Percentiles rank a stretch among this genome's conserved stretches.
These are phyloP conservation scores for Epizoanthus stellaris DNA, from an alignment of 92 coral and sea anemone genomes.

Conservation along the genomic window DNA sequence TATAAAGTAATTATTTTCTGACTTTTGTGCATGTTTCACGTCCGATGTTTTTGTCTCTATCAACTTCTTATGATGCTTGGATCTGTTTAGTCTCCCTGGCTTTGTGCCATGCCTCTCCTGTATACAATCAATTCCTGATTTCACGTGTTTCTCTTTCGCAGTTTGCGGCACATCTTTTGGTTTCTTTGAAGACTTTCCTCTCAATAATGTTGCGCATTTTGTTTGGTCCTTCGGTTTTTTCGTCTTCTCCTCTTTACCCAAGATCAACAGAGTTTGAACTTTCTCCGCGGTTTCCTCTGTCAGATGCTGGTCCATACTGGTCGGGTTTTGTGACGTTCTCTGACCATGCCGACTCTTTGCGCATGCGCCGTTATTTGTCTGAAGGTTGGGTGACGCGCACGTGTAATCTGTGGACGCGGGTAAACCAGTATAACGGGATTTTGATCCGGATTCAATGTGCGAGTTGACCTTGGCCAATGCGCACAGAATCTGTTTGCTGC, in stretches of 20 bases:
- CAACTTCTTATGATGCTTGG: background rate
- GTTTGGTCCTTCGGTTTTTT: constrained; percentile 28
- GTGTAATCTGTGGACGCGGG: background rate
- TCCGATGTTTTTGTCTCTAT: too few relatives aligned
- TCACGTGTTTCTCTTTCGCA: background rate
- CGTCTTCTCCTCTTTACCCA: constrained; percentile 26
- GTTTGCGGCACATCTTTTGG: background rate
- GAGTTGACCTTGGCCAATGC: constrained; percentile 80
- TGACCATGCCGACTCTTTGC: background rate
- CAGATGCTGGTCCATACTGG: constrained; percentile 1
- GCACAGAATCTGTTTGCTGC: constrained; percentile 80
- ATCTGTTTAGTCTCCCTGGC: background rate
- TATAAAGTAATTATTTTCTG: background rate
- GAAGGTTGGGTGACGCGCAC: background rate
- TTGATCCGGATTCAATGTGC: constrained; percentile 12
- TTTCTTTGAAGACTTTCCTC: constrained; percentile 25
- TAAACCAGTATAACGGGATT: background rate
- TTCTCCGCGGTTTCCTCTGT: background rate
- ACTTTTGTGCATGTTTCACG: too few relatives aligned
- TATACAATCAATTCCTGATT: background rate
- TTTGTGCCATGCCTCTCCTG: background rate
- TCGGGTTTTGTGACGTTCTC: background rate
- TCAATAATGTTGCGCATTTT: constrained; percentile 35
- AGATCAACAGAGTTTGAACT: constrained; percentile 16
- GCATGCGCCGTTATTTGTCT: background rate